Conservation (phyloP, 2,888 invertebrate genomes). For the Ormyrus rosae region DNA sequence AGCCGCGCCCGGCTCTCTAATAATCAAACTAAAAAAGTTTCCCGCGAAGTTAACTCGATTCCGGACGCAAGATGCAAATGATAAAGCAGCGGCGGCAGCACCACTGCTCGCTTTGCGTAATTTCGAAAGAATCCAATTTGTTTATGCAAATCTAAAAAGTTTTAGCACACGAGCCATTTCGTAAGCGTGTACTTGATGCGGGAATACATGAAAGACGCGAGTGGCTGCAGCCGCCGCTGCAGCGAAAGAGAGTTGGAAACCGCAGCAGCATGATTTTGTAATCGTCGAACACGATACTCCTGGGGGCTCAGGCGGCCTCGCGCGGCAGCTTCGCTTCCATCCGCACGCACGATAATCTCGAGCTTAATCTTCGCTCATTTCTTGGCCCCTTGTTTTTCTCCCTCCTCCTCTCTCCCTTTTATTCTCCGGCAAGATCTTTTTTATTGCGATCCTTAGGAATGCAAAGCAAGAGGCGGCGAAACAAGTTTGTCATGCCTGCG, state of each 20-base stretch:
- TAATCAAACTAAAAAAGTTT: no score
- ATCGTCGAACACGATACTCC: constrained; percentile 52
- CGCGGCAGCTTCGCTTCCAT: background rate
- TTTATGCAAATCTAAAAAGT: no score
- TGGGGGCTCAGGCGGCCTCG: constrained; percentile 16
- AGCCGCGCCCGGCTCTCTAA: no score
- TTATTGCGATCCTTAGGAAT: constrained; percentile 41
- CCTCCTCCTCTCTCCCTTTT: constrained; percentile 22
- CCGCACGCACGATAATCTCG: constrained; percentile 43
- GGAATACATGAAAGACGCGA: background rate
- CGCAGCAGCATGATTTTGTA: constrained; percentile 50
- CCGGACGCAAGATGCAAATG: no score
- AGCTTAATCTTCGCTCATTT: constrained; percentile 45
- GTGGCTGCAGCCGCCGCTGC: background rate
- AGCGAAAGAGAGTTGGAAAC: constrained; percentile 12
- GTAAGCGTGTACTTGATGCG: no score
- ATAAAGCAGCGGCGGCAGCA: no score
- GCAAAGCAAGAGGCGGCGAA: constrained; percentile 33
- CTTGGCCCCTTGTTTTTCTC: background rate
- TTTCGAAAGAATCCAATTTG: no score
- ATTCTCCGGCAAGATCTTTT: constrained; percentile 25
- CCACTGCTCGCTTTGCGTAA: no score
- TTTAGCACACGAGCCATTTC: no score
- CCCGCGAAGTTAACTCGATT: no score
- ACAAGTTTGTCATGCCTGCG: constrained; percentile 30